Evolutionary conservation across 2,113 vertebrate genomes (phyloP).

Genomic region (Salminus brasiliensis): DNA sequence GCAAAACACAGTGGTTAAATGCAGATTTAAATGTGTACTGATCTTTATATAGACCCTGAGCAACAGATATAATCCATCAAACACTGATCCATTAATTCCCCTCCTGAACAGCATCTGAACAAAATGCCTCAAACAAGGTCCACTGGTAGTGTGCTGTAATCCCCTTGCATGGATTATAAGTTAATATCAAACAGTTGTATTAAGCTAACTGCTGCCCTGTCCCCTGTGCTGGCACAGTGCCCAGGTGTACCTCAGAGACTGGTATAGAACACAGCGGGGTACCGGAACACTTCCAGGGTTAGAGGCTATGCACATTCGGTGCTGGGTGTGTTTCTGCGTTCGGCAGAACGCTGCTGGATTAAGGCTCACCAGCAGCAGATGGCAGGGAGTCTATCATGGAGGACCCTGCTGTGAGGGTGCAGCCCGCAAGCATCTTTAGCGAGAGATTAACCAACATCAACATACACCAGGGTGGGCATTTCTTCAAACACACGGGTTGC

Average conservation of each 20-base stretch:
- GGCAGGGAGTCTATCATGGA: slow-evolving; percentile 72
- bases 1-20: background rate
- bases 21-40: background rate
- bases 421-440: slow-evolving; percentile 50
- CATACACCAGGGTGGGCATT: slow-evolving; percentile 67
- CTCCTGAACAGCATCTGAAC: slow-evolving; percentile 1
- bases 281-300: slow-evolving; percentile 36
- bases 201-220: slow-evolving; percentile 24
- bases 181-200: slow-evolving; percentile 34
- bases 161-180: slow-evolving; percentile 10
- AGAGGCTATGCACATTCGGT: slow-evolving; percentile 35
- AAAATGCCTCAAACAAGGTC: background rate
- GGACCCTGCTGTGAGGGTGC: slow-evolving; percentile 70
- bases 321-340: slow-evolving; percentile 23
- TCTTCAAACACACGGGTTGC: slow-evolving; percentile 65
- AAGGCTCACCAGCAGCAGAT: slow-evolving; percentile 66
- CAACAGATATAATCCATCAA: slow-evolving; percentile 18
- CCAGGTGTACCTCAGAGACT: slow-evolving; percentile 28
- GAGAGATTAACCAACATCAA: slow-evolving; percentile 57
- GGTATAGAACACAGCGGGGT: slow-evolving; percentile 24
- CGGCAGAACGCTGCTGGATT: slow-evolving; percentile 68
- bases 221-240: slow-evolving; percentile 25
- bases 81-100: slow-evolving; percentile 3
- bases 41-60: background rate
- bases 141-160: slow-evolving; percentile 10